A percentile compares a stretch with the other conserved stretches of the same genome.
Conservation (phyloP, 2,888 invertebrate species). For the Dryocosmus kuriphilus region DNA sequence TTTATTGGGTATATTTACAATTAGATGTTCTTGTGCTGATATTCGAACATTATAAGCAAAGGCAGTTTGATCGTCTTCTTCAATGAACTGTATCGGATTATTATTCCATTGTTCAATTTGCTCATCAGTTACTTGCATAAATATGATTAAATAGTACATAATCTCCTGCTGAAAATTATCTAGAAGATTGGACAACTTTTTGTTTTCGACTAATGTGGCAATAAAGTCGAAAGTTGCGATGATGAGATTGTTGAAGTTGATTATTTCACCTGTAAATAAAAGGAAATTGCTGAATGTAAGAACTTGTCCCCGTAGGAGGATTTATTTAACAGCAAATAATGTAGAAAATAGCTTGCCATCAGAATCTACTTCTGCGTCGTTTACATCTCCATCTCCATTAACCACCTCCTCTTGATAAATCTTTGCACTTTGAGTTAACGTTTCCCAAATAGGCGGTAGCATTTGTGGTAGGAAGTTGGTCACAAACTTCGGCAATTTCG, state of each 20-base stretch:
- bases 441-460: slow-evolving; percentile 83
- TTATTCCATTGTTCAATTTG: slow-evolving; percentile 83
- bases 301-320: no score
- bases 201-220: slow-evolving; percentile 80
- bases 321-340: no score
- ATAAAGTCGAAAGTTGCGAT: slow-evolving; percentile 85
- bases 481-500: slow-evolving; percentile 82
- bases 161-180: slow-evolving; percentile 82
- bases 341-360: slow-evolving; percentile 77
- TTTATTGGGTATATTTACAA: slow-evolving; percentile 73
- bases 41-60: slow-evolving; percentile 83
- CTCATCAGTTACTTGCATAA: slow-evolving; percentile 85
- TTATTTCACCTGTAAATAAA: slow-evolving; percentile 79
- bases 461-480: slow-evolving; percentile 81
- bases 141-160: slow-evolving; percentile 83
- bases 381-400: slow-evolving; percentile 79
- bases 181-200: slow-evolving; percentile 80
- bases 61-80: slow-evolving; percentile 84
- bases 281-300: neutral
- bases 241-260: slow-evolving; percentile 83
- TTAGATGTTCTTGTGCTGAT: slow-evolving; percentile 82
- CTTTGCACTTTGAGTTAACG: slow-evolving; percentile 84
- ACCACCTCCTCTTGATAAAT: slow-evolving; percentile 83
- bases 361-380: slow-evolving; percentile 82
- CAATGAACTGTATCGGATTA: slow-evolving; percentile 84